Percentiles rank a stretch among this genome's conserved stretches.
phyloP scores from a whole-genome alignment of 2,113 vertebrate genomes.

The Callospermophilus lateralis region DNA sequence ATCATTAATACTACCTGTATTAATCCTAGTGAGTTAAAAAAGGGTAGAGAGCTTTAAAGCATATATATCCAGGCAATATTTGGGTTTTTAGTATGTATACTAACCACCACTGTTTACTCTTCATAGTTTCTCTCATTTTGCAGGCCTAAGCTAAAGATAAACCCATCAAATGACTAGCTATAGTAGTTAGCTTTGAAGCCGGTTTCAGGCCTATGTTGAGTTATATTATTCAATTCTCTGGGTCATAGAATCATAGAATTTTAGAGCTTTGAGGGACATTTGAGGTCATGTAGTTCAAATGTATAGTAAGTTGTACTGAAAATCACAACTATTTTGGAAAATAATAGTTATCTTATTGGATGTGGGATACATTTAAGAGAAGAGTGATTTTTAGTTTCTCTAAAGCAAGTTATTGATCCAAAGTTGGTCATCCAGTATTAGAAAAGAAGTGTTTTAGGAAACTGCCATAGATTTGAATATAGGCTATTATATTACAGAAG shows the following conservation, averaged over 20 bases:
- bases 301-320: neutral
- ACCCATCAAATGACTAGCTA: constrained; percentile 48
- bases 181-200: constrained; percentile 39
- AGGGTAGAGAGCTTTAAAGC: neutral
- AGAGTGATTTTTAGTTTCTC: neutral
- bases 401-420: constrained; percentile 45
- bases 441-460: constrained; percentile 55
- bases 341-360: neutral
- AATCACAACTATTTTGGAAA: neutral
- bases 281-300: constrained; percentile 44
- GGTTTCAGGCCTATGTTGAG: neutral
- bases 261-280: constrained; percentile 33
- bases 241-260: constrained; percentile 20
- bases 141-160: constrained; percentile 12
- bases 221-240: neutral
- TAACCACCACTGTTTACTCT: neutral
- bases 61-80: neutral
- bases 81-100: neutral
- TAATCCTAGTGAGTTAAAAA: neutral
- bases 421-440: neutral
- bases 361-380: neutral
- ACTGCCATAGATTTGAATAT: neutral
- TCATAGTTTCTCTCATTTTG: constrained; percentile 26
- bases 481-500: constrained; percentile 34
- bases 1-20: neutral